Conservation (phyloP, 2,797 vertebrate genomes). For the Pseudotriccus pelzelni region DNA sequence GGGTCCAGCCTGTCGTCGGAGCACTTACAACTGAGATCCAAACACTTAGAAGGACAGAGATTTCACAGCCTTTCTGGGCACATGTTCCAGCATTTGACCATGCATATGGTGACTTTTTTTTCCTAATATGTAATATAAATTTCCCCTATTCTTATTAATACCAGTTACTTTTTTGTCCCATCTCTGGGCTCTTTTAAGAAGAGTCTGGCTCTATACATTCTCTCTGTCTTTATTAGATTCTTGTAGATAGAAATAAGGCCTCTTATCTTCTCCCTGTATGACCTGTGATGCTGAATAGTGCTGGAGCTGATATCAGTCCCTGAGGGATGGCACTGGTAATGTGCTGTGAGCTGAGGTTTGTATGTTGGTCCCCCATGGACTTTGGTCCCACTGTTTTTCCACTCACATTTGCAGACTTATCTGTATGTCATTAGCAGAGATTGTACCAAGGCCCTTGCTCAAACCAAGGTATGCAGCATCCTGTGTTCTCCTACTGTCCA, state of each 20-base stretch:
- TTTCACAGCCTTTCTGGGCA: not conserved
- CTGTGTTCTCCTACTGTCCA: not conserved
- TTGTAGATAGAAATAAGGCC: not conserved
- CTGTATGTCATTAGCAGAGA: not conserved
- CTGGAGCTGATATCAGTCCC: not conserved
- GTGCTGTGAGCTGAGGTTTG: not conserved
- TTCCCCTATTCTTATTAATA: not conserved
- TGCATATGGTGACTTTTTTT: not conserved
- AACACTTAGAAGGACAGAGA: not conserved
- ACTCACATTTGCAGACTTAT: not conserved
- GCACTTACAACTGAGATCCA: accelerated
- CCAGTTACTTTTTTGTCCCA: not conserved
- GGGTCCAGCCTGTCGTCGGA: not conserved
- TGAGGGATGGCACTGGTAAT: not conserved
- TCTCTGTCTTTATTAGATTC: not conserved
- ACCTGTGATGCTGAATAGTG: not conserved
- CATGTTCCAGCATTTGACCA: not conserved
- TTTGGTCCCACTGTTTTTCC: not conserved
- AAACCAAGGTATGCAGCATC: not conserved
- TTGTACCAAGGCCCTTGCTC: not conserved
- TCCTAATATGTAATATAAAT: not conserved
- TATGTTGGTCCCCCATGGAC: not conserved
- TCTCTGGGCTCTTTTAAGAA: not conserved
- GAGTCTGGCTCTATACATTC: not conserved
- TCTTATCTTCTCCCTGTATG: not conserved